Evolutionary conservation across 2,113 vertebrate genomes (phyloP), one percentile per base, ranked within the genome.

Genomic region (Plotosus lineatus): DNA sequence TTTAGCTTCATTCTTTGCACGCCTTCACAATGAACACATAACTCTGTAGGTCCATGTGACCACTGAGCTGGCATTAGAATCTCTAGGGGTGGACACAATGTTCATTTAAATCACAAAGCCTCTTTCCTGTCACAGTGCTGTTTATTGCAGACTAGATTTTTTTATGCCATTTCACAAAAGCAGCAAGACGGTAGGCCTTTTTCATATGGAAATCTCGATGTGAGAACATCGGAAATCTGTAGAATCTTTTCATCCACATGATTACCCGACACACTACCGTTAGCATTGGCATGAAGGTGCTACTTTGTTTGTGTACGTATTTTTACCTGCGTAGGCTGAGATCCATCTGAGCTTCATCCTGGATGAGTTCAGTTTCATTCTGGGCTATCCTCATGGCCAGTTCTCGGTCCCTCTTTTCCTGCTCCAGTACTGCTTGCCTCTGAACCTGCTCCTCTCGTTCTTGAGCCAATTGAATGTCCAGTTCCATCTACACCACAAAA

Each of bases 371-470:
- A 0, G 97, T 92, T 73, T 99, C 97, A 0, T 93, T 98, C 88
- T 96, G 96, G 53, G 97, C 98, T 23, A 99, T 99, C 42, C 98
- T 92, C 93, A 99, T 95, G 17, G 98, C 98, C 74, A 99, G 91
- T 85, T 99, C 98, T 7, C 95, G 86, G 89, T 99, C 98, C 40
- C 98, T 90, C 23, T 95, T 95, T 60, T 99, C 98, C 91, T 99
- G 98, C 77, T 98, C 97, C 83, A 97, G 81, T 0, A 98, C 85
- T 0, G 95, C 84, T 76, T 95, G 91, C 6, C 90, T 94, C 88
- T 97, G 96, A 21, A 86, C 91, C 83, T 97, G 94, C 85, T 98
- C 97, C 82, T 97, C 95, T 0, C 94, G 91, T 77, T 98, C 96
- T 83, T 87, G 80, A 31, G 95, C 96, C 84, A 99, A 90, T 85